Evolutionary conservation across 2,113 vertebrate genomes (phyloP).

Genomic region (Tragelaphus imberbis): DNA sequence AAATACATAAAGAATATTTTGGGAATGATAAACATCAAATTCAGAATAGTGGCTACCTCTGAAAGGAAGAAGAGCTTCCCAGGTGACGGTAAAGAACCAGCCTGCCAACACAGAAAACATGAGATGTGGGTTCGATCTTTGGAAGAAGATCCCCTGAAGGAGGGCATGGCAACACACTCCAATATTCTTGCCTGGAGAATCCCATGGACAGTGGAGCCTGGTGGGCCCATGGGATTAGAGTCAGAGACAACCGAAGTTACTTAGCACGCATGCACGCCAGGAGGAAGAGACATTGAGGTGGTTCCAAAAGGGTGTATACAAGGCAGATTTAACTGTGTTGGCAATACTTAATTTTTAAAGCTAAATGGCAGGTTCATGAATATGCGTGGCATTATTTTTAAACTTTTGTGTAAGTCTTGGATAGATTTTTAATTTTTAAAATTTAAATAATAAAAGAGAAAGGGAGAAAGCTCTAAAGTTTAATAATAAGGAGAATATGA

Average conservation of each 20-base stretch:
- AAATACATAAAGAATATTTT: background rate
- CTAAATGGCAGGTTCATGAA: background rate
- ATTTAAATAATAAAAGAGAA: slow-evolving; percentile 35
- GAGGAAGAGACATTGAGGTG: background rate
- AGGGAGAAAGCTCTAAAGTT: background rate
- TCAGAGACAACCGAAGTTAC: background rate
- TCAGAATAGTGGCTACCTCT: background rate
- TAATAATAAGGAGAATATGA: slow-evolving; percentile 9
- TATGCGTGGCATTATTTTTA: slow-evolving; percentile 11
- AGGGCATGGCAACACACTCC: background rate
- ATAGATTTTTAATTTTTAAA: background rate
- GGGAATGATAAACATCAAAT: background rate
- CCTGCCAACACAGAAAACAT: background rate
- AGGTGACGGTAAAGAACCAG: background rate
- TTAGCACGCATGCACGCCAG: accelerated
- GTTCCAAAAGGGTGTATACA: background rate
- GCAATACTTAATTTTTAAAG: background rate
- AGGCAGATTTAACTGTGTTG: background rate
- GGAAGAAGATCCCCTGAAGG: background rate
- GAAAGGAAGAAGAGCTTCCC: background rate
- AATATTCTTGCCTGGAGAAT: background rate
- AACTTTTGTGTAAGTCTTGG: background rate
- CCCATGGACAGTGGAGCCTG: background rate
- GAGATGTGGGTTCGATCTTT: background rate
- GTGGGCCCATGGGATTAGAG: background rate